A percentile compares a stretch with the other conserved stretches of the same genome.
These are phyloP conservation scores for Ceratina australensis DNA, from an alignment of 1,140 invertebrate genomes.

Conservation along the genomic window DNA sequence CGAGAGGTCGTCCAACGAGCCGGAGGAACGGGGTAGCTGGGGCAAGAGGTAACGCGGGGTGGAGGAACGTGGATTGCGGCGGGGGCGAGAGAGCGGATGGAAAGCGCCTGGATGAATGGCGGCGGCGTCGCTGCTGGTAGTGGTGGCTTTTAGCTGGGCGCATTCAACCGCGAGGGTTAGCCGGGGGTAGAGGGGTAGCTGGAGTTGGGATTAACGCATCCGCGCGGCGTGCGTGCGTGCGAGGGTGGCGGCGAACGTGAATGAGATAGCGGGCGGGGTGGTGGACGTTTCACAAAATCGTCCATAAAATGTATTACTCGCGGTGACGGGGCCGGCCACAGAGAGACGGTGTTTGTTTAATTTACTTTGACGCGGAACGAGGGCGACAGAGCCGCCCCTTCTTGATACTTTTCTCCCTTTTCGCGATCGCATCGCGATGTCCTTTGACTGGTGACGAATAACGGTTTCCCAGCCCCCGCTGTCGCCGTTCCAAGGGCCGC, in stretches of 20 bases:
- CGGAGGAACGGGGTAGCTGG: conserved; percentile 31
- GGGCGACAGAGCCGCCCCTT: conserved; percentile 28
- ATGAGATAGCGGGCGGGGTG: too few relatives aligned
- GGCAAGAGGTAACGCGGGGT: conserved; percentile 48
- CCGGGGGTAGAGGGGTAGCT: too few relatives aligned
- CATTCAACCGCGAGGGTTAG: conserved; percentile 68
- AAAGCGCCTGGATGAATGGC: conserved; percentile 64
- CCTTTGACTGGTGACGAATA: conserved; percentile 31
- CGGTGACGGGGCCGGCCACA: conserved; percentile 31
- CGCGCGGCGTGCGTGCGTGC: conserved; percentile 37
- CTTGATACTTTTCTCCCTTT: conserved; percentile 34
- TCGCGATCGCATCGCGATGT: neutral
- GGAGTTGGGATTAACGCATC: conserved; percentile 65
- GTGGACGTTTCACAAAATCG: conserved; percentile 61
- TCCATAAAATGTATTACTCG: conserved; percentile 66
- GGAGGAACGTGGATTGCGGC: conserved; percentile 31
- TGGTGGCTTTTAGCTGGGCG: conserved; percentile 65
- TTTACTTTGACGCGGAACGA: conserved; percentile 55
- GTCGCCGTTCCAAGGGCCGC: too few relatives aligned
- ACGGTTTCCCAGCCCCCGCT: neutral
- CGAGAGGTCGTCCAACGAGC: conserved; percentile 62
- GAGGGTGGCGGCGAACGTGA: neutral
- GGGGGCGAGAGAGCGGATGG: conserved; percentile 38
- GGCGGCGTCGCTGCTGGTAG: conserved; percentile 46
- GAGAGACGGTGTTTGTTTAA: conserved; percentile 64